A percentile compares a stretch with the other conserved stretches of the same genome.
These are phyloP conservation scores for Lucinisca nassula DNA, from an alignment of 2,888 invertebrate genomes.

Conservation along the genomic window DNA sequence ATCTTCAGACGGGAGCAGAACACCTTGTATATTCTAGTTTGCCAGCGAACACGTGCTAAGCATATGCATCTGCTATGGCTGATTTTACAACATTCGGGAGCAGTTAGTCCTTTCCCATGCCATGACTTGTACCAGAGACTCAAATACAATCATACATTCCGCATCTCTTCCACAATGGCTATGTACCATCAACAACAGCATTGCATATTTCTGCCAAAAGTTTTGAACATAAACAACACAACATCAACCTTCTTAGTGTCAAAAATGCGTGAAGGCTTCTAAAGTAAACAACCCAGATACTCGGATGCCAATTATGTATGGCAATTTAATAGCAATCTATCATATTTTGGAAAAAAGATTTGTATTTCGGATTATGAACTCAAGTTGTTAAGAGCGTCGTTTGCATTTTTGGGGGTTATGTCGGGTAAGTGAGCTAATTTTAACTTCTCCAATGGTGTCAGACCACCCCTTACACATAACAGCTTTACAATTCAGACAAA, in stretches of 20 bases:
- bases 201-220: constrained; percentile 13
- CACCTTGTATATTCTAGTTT: constrained; percentile 8
- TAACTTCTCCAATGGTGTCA: neutral
- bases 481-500: neutral
- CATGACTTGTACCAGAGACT: constrained; percentile 2
- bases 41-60: neutral
- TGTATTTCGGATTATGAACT: neutral
- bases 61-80: constrained; percentile 3
- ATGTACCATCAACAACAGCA: neutral
- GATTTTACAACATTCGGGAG: constrained; percentile 2
- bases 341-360: neutral
- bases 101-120: neutral
- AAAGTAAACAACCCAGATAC: neutral
- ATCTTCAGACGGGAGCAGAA: neutral
- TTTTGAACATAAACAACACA: neutral
- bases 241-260: too few species aligned
- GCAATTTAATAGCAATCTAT: neutral
- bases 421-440: neutral
- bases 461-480: neutral
- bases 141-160: constrained; percentile 5
- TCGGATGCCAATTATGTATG: neutral
- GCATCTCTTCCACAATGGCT: constrained; percentile 10
- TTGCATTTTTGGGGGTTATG: neutral
- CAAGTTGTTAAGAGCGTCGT: neutral
- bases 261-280: too few species aligned